Evolutionary conservation across 2,797 vertebrate species (phyloP), one percentile per base, ranked within the genome.

Genomic region (Acipenser transmontanus): DNA sequence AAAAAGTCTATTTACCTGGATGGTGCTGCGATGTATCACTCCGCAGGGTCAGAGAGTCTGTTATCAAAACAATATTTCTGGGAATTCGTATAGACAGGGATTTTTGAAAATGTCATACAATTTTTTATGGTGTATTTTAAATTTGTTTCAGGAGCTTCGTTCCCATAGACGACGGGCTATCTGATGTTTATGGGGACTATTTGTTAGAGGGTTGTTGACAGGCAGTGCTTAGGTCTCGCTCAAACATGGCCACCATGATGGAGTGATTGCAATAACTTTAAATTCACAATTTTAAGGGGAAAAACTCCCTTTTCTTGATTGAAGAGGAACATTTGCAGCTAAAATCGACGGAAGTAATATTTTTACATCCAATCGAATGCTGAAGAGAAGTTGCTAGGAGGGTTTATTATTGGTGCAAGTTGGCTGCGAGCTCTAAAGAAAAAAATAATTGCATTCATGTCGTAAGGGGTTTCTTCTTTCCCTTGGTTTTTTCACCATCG

Each of bases 161-260:
- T 66, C 54, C 8, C 49, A 49, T 0, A 11, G 10, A 49, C 64
- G 8, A 20, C 10, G 48, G 62, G 47, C 62, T 70, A 66, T 61
- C 65, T 67, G 20, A 59, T 64, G 72, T 81, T 81, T 74, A 50
- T 7, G 49, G 82, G 88, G 63, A 79, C 89, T 91, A 91, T 80
- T 90, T 91, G 70, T 76, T 66, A 71, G 73, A 70, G 73, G 72
- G 78, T 72, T 74, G 78, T 81, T 88, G 86, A 88, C 88, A 72
- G 78, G 82, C 61, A 74, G 89, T 88, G 78, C 69, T 86, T 72
- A 76, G 89, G 84, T 79, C 81, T 81, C 85, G 86, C 87, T 89
- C 87, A 90, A 90, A 90, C 82, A 92, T 92, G 91, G 89, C 90
- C 88, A 88, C 89, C 86, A 84, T 84, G 85, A 83, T 73, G 77